A percentile compares a stretch with the other conserved stretches of the same genome.
Evolutionary conservation across 2,888 invertebrate species (phyloP).

Genomic region (Philereme vetulata): DNA sequence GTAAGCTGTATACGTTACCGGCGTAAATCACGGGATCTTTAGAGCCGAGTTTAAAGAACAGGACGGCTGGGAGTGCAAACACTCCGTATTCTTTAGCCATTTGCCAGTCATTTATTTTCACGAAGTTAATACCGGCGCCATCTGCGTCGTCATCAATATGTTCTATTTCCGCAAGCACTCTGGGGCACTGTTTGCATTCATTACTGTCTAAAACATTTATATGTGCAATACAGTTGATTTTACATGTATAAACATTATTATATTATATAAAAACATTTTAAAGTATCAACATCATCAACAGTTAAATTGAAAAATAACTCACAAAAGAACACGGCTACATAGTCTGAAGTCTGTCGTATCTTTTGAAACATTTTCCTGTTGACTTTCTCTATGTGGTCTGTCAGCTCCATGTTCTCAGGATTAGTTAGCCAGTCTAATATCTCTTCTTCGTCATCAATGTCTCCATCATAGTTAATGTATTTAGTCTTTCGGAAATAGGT

Average conservation of each 20-base stretch:
- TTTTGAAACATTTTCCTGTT: slow-evolving; percentile 97
- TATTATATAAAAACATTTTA: slow-evolving; percentile 9
- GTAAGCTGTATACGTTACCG: slow-evolving; percentile 75
- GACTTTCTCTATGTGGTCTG: slow-evolving; percentile 95
- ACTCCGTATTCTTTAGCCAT: slow-evolving; percentile 95
- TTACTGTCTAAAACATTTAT: slow-evolving; percentile 92
- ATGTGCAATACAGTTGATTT: slow-evolving; percentile 74
- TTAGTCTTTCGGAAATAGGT: slow-evolving; percentile 96
- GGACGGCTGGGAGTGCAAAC: slow-evolving; percentile 94
- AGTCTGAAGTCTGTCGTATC: slow-evolving; percentile 93
- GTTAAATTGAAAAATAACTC: slow-evolving; percentile 72
- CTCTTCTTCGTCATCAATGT: slow-evolving; percentile 96
- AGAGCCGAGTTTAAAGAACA: slow-evolving; percentile 94
- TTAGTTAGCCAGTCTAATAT: slow-evolving; percentile 96
- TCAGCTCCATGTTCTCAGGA: slow-evolving; percentile 96
- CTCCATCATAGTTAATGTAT: slow-evolving; percentile 95
- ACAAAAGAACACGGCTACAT: slow-evolving; percentile 97
- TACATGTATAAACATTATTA: slow-evolving; percentile 41
- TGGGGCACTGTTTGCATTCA: slow-evolving; percentile 96
- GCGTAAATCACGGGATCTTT: slow-evolving; percentile 96
- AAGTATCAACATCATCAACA: slow-evolving; percentile 1
- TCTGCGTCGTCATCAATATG: slow-evolving; percentile 97
- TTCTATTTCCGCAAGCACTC: slow-evolving; percentile 93
- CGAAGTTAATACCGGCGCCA: slow-evolving; percentile 94
- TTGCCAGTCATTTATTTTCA: slow-evolving; percentile 94